phyloP scores from a whole-genome alignment of 2,113 vertebrate genomes.

The Recurvirostra avosetta region DNA sequence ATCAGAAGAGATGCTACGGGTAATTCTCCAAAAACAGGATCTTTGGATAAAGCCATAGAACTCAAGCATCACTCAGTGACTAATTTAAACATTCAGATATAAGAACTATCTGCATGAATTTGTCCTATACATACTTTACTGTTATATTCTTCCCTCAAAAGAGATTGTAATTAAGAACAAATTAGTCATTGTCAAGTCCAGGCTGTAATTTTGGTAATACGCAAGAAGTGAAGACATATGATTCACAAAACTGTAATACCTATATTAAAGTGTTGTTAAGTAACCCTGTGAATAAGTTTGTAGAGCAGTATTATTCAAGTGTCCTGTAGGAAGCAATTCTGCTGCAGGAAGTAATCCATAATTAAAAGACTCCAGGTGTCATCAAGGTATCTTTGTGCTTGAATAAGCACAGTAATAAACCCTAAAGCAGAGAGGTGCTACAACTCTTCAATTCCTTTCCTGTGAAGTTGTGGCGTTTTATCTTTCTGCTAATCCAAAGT shows the following conservation, averaged over 20 bases:
- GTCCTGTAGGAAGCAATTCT: neutral
- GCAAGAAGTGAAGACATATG: neutral
- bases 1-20: neutral
- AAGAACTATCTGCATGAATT: accelerated
- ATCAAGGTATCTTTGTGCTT: neutral
- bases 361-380: neutral
- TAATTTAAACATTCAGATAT: neutral
- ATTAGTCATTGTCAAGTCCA: neutral
- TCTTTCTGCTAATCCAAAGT: neutral
- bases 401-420: neutral
- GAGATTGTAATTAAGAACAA: neutral
- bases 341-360: neutral
- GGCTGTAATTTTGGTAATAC: neutral
- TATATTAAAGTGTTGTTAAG: accelerated
- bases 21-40: neutral
- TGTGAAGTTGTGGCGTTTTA: accelerated
- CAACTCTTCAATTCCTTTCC: accelerated
- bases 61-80: accelerated
- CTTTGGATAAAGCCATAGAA: neutral
- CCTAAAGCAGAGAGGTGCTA: accelerated
- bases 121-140: neutral
- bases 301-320: neutral
- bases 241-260: neutral
- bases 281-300: neutral
- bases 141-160: neutral